phyloP scores from a whole-genome alignment of 2,113 vertebrate species.

The Aviceda subcristata region DNA sequence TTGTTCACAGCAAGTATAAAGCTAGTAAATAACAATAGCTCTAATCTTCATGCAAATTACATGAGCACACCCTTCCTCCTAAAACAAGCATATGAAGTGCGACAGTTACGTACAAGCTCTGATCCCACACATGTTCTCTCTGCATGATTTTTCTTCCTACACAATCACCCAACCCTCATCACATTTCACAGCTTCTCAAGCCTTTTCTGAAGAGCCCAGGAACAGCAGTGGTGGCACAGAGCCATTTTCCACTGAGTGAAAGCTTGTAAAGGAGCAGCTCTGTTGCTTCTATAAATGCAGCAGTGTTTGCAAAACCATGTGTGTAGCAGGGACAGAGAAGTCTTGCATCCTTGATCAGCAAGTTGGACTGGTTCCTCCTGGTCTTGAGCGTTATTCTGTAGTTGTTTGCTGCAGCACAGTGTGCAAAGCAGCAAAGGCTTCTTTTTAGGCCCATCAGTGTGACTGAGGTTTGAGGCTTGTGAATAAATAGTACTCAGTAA shows the following conservation, averaged over 20 bases:
- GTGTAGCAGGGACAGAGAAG: background rate
- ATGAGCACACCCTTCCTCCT: background rate
- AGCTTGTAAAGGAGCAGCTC: background rate
- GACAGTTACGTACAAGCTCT: background rate
- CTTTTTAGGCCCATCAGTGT: background rate
- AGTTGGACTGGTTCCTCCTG: slow-evolving; percentile 6
- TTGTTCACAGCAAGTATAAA: background rate
- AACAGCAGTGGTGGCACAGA: background rate
- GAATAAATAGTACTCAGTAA: background rate
- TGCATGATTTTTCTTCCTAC: slow-evolving; percentile 37
- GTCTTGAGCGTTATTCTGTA: background rate
- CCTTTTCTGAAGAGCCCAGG: background rate
- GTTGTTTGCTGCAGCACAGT: background rate
- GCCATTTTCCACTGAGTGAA: background rate
- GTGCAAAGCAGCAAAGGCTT: background rate
- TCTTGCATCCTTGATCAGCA: background rate
- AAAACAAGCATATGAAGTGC: background rate
- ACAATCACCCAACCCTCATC: background rate
- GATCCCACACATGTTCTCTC: slow-evolving; percentile 29
- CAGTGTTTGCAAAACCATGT: background rate
- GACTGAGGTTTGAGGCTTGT: background rate
- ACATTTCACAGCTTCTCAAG: background rate
- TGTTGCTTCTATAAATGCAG: background rate
- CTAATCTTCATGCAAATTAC: background rate
- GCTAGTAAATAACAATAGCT: background rate